A percentile compares a stretch with the other conserved stretches of the same genome.
Conservation (phyloP, 2,888 invertebrate genomes). For the Glaucopsyche alexis region DNA sequence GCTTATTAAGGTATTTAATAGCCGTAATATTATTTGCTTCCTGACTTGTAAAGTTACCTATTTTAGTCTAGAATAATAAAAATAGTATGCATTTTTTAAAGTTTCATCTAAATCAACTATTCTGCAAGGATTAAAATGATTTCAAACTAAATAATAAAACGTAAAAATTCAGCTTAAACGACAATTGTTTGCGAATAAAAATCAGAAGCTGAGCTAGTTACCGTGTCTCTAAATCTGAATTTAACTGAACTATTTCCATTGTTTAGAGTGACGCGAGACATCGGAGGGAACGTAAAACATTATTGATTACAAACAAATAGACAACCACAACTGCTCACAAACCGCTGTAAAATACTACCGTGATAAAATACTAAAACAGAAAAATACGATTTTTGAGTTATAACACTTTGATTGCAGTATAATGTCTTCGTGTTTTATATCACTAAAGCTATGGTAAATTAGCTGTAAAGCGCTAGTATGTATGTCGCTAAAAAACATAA, state of each 20-base stretch:
- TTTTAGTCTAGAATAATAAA: too few relatives aligned
- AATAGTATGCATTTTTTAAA: too few relatives aligned
- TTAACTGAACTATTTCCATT: constrained; percentile 10
- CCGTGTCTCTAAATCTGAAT: neutral
- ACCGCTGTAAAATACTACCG: neutral
- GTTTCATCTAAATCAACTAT: too few relatives aligned
- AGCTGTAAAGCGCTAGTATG: neutral
- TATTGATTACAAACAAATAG: constrained; percentile 13
- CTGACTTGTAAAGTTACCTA: too few relatives aligned
- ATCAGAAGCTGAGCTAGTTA: neutral
- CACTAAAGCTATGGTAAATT: neutral
- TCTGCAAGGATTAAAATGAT: neutral
- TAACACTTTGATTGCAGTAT: neutral
- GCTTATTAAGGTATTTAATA: too few relatives aligned
- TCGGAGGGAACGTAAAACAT: constrained; percentile 13
- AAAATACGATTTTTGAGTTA: constrained; percentile 6
- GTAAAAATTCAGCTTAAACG: neutral
- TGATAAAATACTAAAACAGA: neutral
- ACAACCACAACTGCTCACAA: neutral
- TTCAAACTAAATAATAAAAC: neutral
- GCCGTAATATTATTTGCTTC: too few relatives aligned
- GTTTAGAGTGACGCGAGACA: constrained; percentile 8
- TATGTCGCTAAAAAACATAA: neutral
- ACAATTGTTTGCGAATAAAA: neutral
- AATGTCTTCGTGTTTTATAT: neutral